These are phyloP conservation scores for Pachyrhynchus sulphureomaculatus DNA, from an alignment of 1,140 invertebrate genomes.

Conservation along the genomic window DNA sequence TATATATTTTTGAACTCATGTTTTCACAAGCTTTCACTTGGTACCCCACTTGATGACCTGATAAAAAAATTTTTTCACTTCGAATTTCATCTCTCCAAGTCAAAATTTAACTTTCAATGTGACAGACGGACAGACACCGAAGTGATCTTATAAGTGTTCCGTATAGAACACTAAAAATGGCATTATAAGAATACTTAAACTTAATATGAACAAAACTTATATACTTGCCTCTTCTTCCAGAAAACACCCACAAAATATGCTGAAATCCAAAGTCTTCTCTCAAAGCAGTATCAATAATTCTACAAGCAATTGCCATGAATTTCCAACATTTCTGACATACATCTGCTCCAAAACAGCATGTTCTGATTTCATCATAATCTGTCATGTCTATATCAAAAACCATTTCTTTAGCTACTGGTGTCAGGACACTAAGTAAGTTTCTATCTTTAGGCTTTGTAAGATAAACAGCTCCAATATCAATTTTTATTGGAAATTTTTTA, in stretches of 20 bases:
- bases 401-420: constrained; percentile 80
- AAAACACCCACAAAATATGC: constrained; percentile 95
- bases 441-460: constrained; percentile 55
- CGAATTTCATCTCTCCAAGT: too few species aligned
- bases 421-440: constrained; percentile 42
- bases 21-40: too few species aligned
- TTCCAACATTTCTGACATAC: constrained; percentile 97
- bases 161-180: too few species aligned
- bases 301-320: constrained; percentile 91
- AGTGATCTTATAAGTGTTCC: too few species aligned
- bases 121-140: too few species aligned
- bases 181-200: too few species aligned
- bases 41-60: too few species aligned
- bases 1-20: too few species aligned
- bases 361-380: constrained; percentile 97
- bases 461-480: constrained; percentile 96
- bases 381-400: constrained; percentile 99
- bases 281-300: constrained; percentile 83
- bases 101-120: too few species aligned
- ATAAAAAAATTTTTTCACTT: too few species aligned
- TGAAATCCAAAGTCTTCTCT: constrained; percentile 94
- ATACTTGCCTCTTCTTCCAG: constrained; percentile 79
- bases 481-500: constrained; percentile 82
- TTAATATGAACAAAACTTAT: too few species aligned
- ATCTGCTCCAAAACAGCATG: constrained; percentile 84